A percentile compares a stretch with the other conserved stretches of the same genome.
phyloP scores from a whole-genome alignment of 2,888 invertebrate species.

The Catocala nupta region DNA sequence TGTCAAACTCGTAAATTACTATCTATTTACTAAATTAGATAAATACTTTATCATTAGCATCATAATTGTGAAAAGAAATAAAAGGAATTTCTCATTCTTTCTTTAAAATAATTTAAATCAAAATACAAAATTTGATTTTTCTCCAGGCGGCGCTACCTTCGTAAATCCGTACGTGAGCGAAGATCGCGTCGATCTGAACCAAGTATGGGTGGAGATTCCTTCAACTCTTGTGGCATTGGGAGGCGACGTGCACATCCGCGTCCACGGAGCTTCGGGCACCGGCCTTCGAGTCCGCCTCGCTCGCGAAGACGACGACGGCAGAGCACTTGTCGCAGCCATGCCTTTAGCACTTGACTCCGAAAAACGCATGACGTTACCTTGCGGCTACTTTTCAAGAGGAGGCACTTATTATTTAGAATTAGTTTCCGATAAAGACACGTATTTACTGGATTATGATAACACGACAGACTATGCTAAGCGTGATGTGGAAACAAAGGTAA shows the following conservation, averaged over 20 bases:
- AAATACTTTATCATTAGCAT: no score
- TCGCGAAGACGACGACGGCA: conserved; percentile 82
- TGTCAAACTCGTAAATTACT: no score
- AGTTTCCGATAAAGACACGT: conserved; percentile 71
- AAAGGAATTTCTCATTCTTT: no score
- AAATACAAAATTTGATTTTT: conserved; percentile 18
- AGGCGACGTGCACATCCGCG: conserved; percentile 92
- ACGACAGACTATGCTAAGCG: conserved; percentile 51
- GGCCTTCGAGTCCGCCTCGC: conserved; percentile 78
- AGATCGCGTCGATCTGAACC: conserved; percentile 73
- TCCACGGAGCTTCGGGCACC: conserved; percentile 84
- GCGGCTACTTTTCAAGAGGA: conserved; percentile 91
- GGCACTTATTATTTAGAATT: conserved; percentile 87
- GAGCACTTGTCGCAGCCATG: conserved; percentile 75
- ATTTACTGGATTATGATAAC: conserved; percentile 67
- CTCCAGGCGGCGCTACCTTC: conserved; percentile 75
- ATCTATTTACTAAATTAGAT: no score
- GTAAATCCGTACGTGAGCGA: conserved; percentile 77
- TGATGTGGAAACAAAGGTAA: conserved; percentile 53
- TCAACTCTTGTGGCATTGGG: conserved; percentile 92
- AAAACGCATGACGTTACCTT: conserved; percentile 87
- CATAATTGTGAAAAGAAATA: no score
- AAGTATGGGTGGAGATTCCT: conserved; percentile 90
- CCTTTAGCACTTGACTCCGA: conserved; percentile 84
- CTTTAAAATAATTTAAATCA: no score